A percentile compares a stretch with the other conserved stretches of the same genome.
Conservation (phyloP, 2,888 invertebrate species). For the Caenorhabditis plicata region DNA sequence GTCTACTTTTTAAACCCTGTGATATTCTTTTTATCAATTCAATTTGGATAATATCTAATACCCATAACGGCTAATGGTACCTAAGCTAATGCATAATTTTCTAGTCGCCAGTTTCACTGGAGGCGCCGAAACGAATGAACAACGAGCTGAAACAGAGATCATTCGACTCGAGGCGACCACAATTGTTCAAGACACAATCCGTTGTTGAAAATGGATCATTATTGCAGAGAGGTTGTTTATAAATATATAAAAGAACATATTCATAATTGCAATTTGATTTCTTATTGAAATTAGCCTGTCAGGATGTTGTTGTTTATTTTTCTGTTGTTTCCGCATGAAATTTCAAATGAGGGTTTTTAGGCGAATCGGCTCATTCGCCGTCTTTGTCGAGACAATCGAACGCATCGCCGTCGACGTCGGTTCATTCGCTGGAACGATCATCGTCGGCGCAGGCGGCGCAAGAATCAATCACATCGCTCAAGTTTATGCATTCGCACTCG, state of each 20-base stretch:
- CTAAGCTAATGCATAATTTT: too few relatives aligned
- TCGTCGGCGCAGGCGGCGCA: slow-evolving; percentile 11
- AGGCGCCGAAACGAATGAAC: slow-evolving; percentile 29
- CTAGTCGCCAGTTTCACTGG: slow-evolving; percentile 33
- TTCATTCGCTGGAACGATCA: slow-evolving; percentile 31
- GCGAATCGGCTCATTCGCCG: slow-evolving; percentile 37
- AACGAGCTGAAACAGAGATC: slow-evolving; percentile 48
- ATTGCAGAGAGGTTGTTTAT: slow-evolving; percentile 32
- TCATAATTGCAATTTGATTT: too few relatives aligned
- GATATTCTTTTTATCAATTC: too few relatives aligned
- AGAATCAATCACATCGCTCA: slow-evolving; percentile 56
- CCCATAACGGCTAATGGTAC: too few relatives aligned
- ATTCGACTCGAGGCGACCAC: slow-evolving; percentile 46
- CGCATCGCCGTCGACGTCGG: slow-evolving; percentile 35
- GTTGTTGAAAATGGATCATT: slow-evolving; percentile 47
- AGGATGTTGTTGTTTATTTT: background rate
- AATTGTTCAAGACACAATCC: slow-evolving; percentile 60
- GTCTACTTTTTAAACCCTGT: background rate
- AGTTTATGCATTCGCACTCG: slow-evolving; percentile 55
- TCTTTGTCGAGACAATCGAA: slow-evolving; percentile 6
- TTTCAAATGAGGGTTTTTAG: slow-evolving; percentile 4
- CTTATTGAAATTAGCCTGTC: background rate
- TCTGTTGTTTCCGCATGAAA: background rate
- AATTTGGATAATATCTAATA: too few relatives aligned
- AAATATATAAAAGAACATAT: too few relatives aligned